Evolutionary conservation across 2,888 invertebrate species (phyloP).

Genomic region (Neelides folsomi): DNA sequence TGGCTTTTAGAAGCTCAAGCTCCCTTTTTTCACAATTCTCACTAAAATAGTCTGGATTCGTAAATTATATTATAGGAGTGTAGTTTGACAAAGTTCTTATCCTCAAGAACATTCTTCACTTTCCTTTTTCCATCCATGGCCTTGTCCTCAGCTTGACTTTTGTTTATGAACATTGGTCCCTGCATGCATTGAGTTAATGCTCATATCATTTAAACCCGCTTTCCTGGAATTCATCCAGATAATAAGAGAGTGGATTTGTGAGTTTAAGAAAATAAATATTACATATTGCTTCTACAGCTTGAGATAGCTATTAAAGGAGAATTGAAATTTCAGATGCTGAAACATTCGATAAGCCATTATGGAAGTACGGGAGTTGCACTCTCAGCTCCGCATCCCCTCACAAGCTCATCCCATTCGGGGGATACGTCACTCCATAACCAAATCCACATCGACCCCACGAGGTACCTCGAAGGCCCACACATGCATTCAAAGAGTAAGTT

Average conservation of each 20-base stretch:
- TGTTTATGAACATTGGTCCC: too few species aligned
- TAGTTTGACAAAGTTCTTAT: too few species aligned
- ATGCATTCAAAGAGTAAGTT: slow-evolving; percentile 21
- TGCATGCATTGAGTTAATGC: too few species aligned
- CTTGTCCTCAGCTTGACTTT: too few species aligned
- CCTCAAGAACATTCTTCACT: too few species aligned
- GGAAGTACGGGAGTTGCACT: slow-evolving; percentile 28
- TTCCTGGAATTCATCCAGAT: too few species aligned
- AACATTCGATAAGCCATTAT: slow-evolving; percentile 32
- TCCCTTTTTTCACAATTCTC: too few species aligned
- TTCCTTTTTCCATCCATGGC: too few species aligned
- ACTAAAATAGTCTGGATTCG: too few species aligned
- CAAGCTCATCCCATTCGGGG: slow-evolving; percentile 30
- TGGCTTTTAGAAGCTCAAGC: too few species aligned
- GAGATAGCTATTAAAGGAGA: neutral
- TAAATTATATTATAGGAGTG: too few species aligned
- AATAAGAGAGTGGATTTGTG: neutral
- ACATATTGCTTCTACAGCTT: neutral
- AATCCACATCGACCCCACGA: slow-evolving; percentile 27
- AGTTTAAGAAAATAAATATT: slow-evolving; percentile 3
- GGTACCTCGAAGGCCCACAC: slow-evolving; percentile 31
- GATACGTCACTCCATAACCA: slow-evolving; percentile 28
- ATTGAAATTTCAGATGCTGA: slow-evolving; percentile 22
- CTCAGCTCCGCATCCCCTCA: slow-evolving; percentile 27
- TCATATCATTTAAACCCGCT: too few species aligned